A percentile compares a stretch with the other conserved stretches of the same genome.
Conservation (phyloP, 1,140 invertebrate genomes). For the Neodiprion pinetum region DNA sequence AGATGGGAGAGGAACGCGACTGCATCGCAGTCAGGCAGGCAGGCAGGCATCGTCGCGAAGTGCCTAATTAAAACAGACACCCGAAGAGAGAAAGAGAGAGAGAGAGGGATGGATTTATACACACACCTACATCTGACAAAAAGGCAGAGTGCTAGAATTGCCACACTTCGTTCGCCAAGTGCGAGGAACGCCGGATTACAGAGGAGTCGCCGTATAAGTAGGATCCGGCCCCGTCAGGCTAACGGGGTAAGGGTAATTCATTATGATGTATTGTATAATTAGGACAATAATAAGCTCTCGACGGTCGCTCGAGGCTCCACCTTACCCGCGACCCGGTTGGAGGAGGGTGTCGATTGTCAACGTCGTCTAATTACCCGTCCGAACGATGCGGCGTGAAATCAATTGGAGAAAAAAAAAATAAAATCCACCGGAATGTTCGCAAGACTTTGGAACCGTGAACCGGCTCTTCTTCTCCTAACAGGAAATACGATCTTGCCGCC, state of each 20-base stretch:
- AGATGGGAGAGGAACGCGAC: constrained; percentile 34
- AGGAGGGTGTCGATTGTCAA: background rate
- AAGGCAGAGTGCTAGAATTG: constrained; percentile 60
- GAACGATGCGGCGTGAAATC: too few species aligned
- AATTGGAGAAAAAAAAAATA: too few species aligned
- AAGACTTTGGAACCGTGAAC: too few species aligned
- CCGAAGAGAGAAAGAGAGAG: constrained; percentile 37
- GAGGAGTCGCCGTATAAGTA: constrained; percentile 4
- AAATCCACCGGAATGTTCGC: too few species aligned
- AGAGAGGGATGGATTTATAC: background rate
- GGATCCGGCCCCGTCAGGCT: too few species aligned
- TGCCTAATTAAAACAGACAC: constrained; percentile 63
- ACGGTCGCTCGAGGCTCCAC: constrained; percentile 41
- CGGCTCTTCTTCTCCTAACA: too few species aligned
- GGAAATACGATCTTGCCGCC: too few species aligned
- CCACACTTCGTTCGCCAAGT: constrained; percentile 59
- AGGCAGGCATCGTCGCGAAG: constrained; percentile 46
- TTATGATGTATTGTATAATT: constrained; percentile 60
- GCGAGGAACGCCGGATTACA: constrained; percentile 45
- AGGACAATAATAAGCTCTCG: constrained; percentile 61
- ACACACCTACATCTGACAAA: constrained; percentile 41
- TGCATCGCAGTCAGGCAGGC: constrained; percentile 32
- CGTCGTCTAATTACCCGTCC: background rate
- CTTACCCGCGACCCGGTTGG: constrained; percentile 39
- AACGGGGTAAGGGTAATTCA: constrained; percentile 39